Percentiles rank a stretch among this genome's conserved stretches.
phyloP scores from a whole-genome alignment of 2,113 vertebrate genomes.

The Thomomys bottae region DNA sequence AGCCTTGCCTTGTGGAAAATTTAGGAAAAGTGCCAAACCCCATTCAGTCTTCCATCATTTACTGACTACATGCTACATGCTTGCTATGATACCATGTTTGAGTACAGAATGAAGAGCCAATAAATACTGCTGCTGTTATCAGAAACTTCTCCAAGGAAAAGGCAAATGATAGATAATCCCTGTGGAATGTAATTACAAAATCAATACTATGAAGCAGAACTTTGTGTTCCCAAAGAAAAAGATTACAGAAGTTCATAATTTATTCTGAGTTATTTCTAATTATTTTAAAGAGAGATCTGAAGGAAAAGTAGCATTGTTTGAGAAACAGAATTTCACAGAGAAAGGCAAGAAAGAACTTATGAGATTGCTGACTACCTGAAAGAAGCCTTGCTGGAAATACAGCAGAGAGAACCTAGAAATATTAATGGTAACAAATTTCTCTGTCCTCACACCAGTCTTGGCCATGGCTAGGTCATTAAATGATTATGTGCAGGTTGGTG shows the following conservation, averaged over 20 bases:
- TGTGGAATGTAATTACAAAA: background rate
- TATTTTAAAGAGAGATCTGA: background rate
- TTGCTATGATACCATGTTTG: background rate
- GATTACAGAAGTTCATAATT: background rate
- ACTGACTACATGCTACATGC: background rate
- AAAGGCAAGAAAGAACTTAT: background rate
- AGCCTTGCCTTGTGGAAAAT: background rate
- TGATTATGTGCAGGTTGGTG: background rate
- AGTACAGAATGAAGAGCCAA: background rate
- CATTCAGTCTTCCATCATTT: background rate
- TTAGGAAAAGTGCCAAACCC: background rate
- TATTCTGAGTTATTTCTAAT: background rate
- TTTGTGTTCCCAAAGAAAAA: background rate
- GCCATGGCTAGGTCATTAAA: background rate
- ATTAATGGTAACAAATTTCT: background rate
- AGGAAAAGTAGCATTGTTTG: background rate
- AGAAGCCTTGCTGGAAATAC: background rate
- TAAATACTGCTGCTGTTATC: background rate
- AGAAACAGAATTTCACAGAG: background rate
- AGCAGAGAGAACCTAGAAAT: background rate
- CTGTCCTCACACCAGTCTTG: background rate
- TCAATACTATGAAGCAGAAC: background rate
- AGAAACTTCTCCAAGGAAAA: background rate
- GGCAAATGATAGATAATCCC: background rate
- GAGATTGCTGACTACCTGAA: background rate